Evolutionary conservation across 2,888 invertebrate genomes (phyloP), one percentile per base, ranked within the genome.

Genomic region (Thera britannica): DNA sequence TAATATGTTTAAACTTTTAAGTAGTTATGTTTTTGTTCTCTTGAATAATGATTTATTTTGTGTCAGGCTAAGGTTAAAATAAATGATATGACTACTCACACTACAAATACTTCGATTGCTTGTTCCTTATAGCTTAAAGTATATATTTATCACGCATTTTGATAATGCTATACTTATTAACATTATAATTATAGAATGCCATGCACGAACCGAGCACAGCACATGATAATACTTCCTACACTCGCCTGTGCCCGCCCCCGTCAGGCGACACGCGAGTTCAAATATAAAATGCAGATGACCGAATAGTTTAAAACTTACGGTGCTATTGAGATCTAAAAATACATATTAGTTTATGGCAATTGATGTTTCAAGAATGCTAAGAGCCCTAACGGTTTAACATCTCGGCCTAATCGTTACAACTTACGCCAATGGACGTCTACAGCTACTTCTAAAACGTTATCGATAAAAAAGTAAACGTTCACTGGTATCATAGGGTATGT

Each of bases 261-360:
- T 34, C 34, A 52, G 34, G 52, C 34, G 34, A 35, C 5, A 36
- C 36, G 55, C 35, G 36, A 36, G 12, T 49, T 49, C 2, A 4
- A 36, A 36, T 11, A 36, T n/a, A 67, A 52, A 52, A 34, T 52
- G 46, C 52, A 12, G n/a, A 52, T 57, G 65, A 74, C 79, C 79
- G 79, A 83, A 80, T 76, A 79, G 77, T 83, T 83, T 76, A 82
- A 75, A 82, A 83, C 90, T 89, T 90, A 90, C 74, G 75, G 79
- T 80, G 75, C 88, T 92, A 92, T 83, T 90, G 92, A 92, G 92
- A 92, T 92, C 92, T 90, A 83, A 81, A 84, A 82, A 86, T 86
- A 86, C 80, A 57, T 46, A 34, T 52, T 46, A 34, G 52, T 34
- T 52, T 34, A 52, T 52, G 52, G 52, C 52, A 52, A 52, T 12